phyloP scores from a whole-genome alignment of 1,140 invertebrate genomes.

The Grapholita molesta region DNA sequence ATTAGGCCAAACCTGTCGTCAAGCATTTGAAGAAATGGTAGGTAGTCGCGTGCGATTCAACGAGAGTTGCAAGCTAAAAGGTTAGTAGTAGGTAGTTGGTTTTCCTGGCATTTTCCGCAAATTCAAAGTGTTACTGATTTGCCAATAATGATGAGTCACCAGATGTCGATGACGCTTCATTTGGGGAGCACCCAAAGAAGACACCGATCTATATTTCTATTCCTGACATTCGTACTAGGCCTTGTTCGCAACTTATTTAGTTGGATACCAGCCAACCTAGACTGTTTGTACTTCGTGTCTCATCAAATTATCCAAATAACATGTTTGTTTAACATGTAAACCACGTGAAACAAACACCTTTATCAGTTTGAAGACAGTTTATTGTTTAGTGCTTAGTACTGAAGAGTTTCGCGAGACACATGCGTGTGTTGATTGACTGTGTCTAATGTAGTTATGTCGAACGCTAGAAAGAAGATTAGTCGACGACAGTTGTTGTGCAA shows the following conservation, averaged over 20 bases:
- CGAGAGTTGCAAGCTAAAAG: no score
- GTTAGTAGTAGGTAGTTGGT: no score
- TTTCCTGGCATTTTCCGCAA: no score
- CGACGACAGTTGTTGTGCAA: conserved; percentile 19
- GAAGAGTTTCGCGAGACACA: background rate
- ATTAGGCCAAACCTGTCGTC: no score
- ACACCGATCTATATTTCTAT: conserved; percentile 29
- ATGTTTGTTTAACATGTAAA: background rate
- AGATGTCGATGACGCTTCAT: conserved; percentile 18
- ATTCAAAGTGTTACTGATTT: background rate
- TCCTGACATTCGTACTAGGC: background rate
- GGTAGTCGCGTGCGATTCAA: no score
- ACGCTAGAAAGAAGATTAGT: conserved; percentile 17
- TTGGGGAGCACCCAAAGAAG: conserved; percentile 27
- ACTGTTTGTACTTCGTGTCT: background rate
- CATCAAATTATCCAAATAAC: background rate
- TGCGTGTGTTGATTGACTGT: background rate
- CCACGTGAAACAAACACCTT: background rate
- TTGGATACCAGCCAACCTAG: conserved; percentile 6
- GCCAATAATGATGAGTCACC: background rate
- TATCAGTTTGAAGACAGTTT: conserved; percentile 10
- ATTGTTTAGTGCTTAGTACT: background rate
- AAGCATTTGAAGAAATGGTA: no score
- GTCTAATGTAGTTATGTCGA: conserved; percentile 17
- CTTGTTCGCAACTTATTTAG: background rate